phyloP scores from a whole-genome alignment of 1,140 invertebrate species.

The Listronotus oregonensis region DNA sequence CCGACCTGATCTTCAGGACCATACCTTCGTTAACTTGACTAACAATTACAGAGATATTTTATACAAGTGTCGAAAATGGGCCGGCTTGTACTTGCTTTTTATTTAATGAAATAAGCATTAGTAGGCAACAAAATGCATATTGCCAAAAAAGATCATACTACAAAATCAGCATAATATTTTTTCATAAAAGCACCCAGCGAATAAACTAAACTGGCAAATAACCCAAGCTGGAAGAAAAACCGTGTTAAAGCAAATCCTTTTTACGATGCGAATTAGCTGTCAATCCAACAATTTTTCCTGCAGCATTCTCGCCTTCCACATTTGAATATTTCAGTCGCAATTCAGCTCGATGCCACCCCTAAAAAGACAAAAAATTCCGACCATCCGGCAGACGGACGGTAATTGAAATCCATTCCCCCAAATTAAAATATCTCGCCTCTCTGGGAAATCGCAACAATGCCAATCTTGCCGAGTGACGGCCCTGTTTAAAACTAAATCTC shows the following conservation, averaged over 20 bases:
- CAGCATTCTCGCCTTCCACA: constrained; percentile 11
- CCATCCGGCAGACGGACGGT: constrained; percentile 25
- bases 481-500: constrained; percentile 14
- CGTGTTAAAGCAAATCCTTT: neutral
- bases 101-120: too few relatives aligned
- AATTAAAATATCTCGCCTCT: constrained; percentile 37
- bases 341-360: constrained; percentile 7
- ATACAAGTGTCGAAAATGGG: too few relatives aligned
- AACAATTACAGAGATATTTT: too few relatives aligned
- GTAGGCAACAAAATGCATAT: too few relatives aligned
- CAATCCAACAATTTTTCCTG: constrained; percentile 27
- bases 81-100: too few relatives aligned
- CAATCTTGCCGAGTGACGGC: constrained; percentile 22
- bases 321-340: constrained; percentile 34
- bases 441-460: constrained; percentile 21
- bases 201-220: too few relatives aligned
- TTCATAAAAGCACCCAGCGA: too few relatives aligned
- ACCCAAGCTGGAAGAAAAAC: too few relatives aligned
- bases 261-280: constrained; percentile 31
- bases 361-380: constrained; percentile 25
- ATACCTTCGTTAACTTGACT: too few relatives aligned
- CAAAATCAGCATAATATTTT: too few relatives aligned
- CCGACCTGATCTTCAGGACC: too few relatives aligned
- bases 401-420: constrained; percentile 34
- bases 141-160: too few relatives aligned